Base-by-base conservation (phyloP, 2,113 vertebrate genomes). In the Alethe castanea region DNA sequence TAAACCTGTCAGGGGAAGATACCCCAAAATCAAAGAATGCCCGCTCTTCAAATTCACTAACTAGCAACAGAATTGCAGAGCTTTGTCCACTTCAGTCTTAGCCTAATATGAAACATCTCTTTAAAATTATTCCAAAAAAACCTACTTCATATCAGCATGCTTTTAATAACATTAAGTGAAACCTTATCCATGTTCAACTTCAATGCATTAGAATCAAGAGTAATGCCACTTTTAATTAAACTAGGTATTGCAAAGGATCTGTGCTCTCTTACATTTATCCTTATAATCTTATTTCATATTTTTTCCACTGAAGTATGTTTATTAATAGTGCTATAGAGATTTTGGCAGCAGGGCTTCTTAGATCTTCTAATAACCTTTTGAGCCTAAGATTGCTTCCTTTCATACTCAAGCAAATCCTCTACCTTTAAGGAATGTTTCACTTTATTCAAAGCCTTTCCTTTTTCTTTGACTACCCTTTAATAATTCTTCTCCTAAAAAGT, bases 171-270 rank as follows among this genome's bases (percentile, higher is more conserved):
- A 42, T 56, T 74, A 94, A 83, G 19, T 38, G 65, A 77, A 90
- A 88, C 57, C 52, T 50, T 88, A 44, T 64, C 48, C 19, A 5
- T 38, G 44, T 64, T 71, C 81, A 74, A 33, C 24, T 83, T 72
- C 59, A 61, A 45, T 92, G 88, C 45, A 50, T 89, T 83, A 72
- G 50, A 71, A 54, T 84, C 24, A 65, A 47, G 40, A 74, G n/a
- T 78, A 85, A 92, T 84, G 45, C 53, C 53, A 77, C 71, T 67
- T 96, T 92, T 92, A 96, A 95, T 96, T 95, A 96, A 88, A 92
- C 44, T 64, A 77, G 87, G 38, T 90, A 81, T 82, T 93, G 86
- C 61, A 62, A 77, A 87, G 80, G n/a, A 91, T 84, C 78, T 60
- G 10, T 73, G 54, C 26, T 73, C 62, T 81, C 78, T 71, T 74